These are phyloP conservation scores for Neosilurus mollespiculum DNA, from an alignment of 2,797 vertebrate genomes.

Conservation along the genomic window DNA sequence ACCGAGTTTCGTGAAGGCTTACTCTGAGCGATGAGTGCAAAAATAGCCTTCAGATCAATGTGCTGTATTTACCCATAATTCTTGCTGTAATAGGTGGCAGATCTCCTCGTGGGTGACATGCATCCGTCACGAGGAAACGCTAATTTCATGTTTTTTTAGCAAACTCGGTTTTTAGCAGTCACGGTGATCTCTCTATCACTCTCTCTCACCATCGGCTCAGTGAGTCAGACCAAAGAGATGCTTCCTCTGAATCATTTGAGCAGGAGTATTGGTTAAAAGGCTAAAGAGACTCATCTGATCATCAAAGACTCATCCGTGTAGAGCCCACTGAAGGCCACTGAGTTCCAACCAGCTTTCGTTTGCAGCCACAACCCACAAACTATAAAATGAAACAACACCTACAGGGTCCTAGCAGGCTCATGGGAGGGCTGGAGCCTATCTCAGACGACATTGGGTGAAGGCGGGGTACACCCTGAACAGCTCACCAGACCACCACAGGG, in stretches of 20 bases:
- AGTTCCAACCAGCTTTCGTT: background rate
- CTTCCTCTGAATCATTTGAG: background rate
- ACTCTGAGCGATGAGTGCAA: background rate
- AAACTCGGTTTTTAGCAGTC: background rate
- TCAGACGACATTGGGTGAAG: too few species aligned
- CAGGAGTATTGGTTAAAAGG: background rate
- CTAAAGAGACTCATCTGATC: background rate
- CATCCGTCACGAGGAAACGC: background rate
- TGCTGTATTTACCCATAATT: background rate
- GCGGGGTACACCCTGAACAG: too few species aligned
- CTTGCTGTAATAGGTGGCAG: background rate
- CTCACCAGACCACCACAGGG: too few species aligned
- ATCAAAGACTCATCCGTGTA: background rate
- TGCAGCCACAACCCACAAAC: too few species aligned
- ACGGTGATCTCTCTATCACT: background rate
- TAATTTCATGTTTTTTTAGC: constrained; percentile 3
- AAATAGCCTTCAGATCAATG: constrained; percentile 4
- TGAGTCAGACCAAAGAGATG: background rate
- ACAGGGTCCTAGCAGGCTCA: too few species aligned
- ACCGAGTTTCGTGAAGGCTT: background rate
- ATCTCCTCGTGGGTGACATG: background rate
- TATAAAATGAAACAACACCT: too few species aligned
- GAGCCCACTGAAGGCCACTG: background rate
- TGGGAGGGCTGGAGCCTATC: too few species aligned
- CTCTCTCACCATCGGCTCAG: background rate